phyloP scores from a whole-genome alignment of 2,113 vertebrate genomes.

The Elephantulus edwardii region DNA sequence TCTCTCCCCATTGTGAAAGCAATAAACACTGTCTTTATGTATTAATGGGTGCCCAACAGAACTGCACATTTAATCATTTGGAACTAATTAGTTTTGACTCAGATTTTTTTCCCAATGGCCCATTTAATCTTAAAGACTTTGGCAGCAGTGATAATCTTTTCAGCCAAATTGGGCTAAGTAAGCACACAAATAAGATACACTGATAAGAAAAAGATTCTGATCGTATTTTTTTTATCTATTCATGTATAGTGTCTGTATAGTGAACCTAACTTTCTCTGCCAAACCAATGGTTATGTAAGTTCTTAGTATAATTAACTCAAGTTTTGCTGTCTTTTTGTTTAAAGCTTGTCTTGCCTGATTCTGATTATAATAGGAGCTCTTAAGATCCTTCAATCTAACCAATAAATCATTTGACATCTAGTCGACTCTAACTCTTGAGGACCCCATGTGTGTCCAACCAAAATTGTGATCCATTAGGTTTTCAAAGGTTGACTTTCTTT shows the following conservation, averaged over 20 bases:
- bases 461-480: neutral
- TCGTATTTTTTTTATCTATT: neutral
- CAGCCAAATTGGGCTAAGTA: neutral
- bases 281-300: too few species aligned
- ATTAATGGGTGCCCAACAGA: neutral
- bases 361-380: neutral
- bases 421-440: too few species aligned
- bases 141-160: neutral
- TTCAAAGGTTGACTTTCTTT: neutral
- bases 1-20: neutral
- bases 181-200: neutral
- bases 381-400: neutral
- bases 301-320: neutral
- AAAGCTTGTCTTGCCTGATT: neutral
- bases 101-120: neutral
- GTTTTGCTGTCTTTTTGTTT: neutral
- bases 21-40: neutral
- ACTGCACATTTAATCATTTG: neutral
- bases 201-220: neutral
- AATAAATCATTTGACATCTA: too few species aligned
- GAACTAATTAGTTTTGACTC: neutral
- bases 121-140: neutral
- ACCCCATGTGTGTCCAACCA: too few species aligned
- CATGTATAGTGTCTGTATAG: accelerated
- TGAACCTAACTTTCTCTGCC: neutral